Evolutionary conservation across 2,113 vertebrate genomes (phyloP).

Genomic region (Python bivittatus): DNA sequence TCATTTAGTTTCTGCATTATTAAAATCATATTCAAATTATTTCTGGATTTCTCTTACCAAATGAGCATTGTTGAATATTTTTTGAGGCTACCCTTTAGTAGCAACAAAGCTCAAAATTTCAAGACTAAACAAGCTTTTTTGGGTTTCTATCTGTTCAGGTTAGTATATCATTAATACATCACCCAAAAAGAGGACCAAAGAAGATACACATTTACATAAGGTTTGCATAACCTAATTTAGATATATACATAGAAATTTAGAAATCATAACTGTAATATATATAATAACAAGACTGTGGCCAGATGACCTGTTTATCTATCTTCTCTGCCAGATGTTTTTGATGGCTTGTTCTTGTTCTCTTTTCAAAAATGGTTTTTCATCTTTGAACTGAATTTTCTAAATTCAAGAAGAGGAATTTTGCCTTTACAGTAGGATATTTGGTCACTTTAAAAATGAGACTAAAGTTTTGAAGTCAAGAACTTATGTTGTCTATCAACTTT

Average conservation of each 20-base stretch:
- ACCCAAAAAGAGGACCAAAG: neutral
- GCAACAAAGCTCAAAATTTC: neutral
- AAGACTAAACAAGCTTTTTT: neutral
- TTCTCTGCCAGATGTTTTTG: neutral
- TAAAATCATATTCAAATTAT: neutral
- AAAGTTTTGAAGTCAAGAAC: too few species aligned
- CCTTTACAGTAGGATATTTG: neutral
- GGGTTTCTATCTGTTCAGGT: neutral
- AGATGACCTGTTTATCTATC: neutral
- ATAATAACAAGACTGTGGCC: neutral
- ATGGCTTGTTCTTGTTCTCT: neutral
- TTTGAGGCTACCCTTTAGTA: neutral
- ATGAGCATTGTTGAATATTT: neutral
- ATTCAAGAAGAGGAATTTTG: neutral
- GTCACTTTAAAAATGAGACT: too few species aligned
- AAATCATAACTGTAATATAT: neutral
- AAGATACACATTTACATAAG: neutral
- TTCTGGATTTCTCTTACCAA: neutral
- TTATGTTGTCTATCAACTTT: too few species aligned
- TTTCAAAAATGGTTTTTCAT: neutral
- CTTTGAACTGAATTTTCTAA: neutral
- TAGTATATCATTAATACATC: neutral
- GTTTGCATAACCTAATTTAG: neutral
- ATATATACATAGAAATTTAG: neutral
- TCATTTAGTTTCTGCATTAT: fast-evolving